phyloP scores from a whole-genome alignment of 2,888 invertebrate species.

The Congeria kusceri region DNA sequence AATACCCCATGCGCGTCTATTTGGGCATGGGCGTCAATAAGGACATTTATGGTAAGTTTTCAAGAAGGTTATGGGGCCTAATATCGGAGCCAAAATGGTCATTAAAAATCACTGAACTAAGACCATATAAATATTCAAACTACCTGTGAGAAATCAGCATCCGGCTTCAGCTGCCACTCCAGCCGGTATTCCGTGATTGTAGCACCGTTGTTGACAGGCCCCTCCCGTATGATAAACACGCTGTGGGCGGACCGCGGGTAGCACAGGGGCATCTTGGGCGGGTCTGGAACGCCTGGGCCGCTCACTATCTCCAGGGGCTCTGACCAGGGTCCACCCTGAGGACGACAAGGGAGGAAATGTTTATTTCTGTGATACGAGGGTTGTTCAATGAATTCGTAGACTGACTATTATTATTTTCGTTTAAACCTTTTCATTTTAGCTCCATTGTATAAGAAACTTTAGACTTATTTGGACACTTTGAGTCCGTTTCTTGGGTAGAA shows the following conservation, averaged over 20 bases:
- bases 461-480: no score
- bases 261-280: constrained; percentile 89
- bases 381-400: no score
- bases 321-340: constrained; percentile 91
- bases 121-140: not conserved
- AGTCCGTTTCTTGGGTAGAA: no score
- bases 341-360: no score
- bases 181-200: constrained; percentile 92
- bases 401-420: not conserved
- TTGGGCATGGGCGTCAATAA: not conserved
- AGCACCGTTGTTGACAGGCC: constrained; percentile 93
- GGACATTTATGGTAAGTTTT: not conserved
- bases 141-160: constrained; percentile 82
- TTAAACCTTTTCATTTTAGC: not conserved
- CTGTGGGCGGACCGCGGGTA: constrained; percentile 89
- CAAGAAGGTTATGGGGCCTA: no score
- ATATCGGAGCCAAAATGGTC: no score
- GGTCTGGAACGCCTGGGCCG: constrained; percentile 93
- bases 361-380: no score
- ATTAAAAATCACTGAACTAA: not conserved
- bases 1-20: no score
- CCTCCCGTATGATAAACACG: constrained; percentile 91
- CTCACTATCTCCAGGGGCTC: constrained; percentile 90
- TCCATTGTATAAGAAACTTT: no score
- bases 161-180: constrained; percentile 86